These are phyloP conservation scores for Bombus impatiens DNA, from an alignment of 1,140 invertebrate genomes.

Conservation along the genomic window DNA sequence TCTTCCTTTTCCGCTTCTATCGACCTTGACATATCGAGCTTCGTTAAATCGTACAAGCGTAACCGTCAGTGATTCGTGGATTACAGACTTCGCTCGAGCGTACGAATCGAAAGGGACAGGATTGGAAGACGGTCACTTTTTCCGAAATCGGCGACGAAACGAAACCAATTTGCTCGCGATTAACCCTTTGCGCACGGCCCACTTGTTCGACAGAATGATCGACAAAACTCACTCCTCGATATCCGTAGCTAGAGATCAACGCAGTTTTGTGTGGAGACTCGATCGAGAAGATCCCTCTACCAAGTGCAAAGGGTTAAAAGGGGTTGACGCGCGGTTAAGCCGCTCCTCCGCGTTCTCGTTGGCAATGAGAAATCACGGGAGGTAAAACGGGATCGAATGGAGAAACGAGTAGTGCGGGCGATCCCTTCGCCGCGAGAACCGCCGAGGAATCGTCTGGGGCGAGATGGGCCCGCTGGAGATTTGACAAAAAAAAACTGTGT, in stretches of 20 bases:
- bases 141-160: not conserved
- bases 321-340: not conserved
- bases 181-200: slow-evolving; percentile 4
- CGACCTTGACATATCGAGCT: not conserved
- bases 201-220: not conserved
- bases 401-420: not conserved
- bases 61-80: too few relatives aligned
- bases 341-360: not conserved
- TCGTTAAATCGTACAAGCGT: too few relatives aligned
- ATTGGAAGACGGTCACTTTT: not conserved
- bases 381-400: not conserved
- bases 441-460: not conserved
- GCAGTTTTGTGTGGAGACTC: not conserved
- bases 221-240: not conserved
- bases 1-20: not conserved
- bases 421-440: not conserved
- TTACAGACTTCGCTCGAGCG: slow-evolving; percentile 21
- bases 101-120: slow-evolving; percentile 6
- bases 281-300: not conserved
- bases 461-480: not conserved
- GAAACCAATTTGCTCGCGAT: not conserved
- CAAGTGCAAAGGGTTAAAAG: not conserved
- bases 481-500: slow-evolving; percentile 8
- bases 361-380: not conserved
- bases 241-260: not conserved